Evolutionary conservation across 1,140 invertebrate species (phyloP).

Genomic region (Cecropterus lyciades): DNA sequence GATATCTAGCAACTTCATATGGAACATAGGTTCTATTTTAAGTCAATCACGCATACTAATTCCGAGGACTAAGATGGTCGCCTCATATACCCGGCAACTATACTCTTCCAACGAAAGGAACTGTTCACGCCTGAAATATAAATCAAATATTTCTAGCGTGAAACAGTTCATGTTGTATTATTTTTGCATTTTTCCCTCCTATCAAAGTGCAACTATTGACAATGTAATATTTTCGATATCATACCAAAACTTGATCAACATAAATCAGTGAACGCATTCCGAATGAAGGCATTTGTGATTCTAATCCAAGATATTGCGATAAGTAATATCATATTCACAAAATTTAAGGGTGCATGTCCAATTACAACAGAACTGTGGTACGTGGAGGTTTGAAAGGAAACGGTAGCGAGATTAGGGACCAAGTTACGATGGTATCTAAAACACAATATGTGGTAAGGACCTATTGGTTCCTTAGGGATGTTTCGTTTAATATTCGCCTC

Average conservation of each 20-base stretch:
- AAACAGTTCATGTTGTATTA: no score
- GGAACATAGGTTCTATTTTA: no score
- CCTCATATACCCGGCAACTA: no score
- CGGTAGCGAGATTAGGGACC: slow-evolving; percentile 1
- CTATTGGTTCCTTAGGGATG: slow-evolving; percentile 33
- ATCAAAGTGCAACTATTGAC: not conserved
- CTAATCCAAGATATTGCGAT: slow-evolving; percentile 48
- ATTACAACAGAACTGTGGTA: not conserved
- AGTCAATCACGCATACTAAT: no score
- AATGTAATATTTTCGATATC: slow-evolving; percentile 12
- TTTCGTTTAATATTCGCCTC: slow-evolving; percentile 36
- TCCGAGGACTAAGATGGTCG: no score
- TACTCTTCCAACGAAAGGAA: no score
- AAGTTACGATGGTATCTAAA: slow-evolving; percentile 24
- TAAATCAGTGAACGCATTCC: slow-evolving; percentile 26
- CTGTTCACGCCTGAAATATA: no score
- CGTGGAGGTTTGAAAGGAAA: not conserved
- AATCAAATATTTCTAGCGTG: no score
- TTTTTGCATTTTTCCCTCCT: not conserved
- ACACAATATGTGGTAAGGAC: slow-evolving; percentile 34
- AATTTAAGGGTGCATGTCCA: slow-evolving; percentile 40
- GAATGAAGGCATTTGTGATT: slow-evolving; percentile 43
- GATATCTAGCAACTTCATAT: no score
- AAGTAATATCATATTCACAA: slow-evolving; percentile 53
- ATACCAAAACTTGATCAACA: slow-evolving; percentile 30